Base-by-base conservation (phyloP, 2,888 invertebrate species). In the Pycnomerus fuliginosus region DNA sequence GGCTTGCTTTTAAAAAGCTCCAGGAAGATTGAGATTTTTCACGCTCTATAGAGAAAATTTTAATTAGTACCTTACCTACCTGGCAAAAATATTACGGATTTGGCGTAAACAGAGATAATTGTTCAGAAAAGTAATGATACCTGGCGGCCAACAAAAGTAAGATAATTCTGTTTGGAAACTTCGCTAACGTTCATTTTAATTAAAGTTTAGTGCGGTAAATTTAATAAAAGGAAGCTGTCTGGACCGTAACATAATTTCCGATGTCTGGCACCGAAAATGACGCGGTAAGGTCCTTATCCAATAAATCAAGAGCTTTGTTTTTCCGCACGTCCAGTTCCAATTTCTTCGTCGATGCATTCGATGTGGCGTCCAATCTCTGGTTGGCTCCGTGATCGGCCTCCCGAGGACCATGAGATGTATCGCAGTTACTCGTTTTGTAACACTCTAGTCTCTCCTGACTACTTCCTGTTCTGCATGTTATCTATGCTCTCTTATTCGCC, bases 281-380 rank as follows among this genome's bases (percentile, higher is more conserved):
- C 62, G 60, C 51, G 44, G 52, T 52, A 43, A 56, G 50, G 50
- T 54, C 50, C 56, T 55, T 52, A 52, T 54, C 57, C 58, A 58
- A 61, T 60, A 61, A 63, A 63, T 60, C 60, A 59, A 54, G 56
- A 48, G 58, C 60, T 61, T 61, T 60, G 63, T 66, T 67, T 67
- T 66, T 65, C 67, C 63, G 64, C 67, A 65, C 65, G 67, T 62
- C 64, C 60, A 60, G 55, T 61, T 63, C 61, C 63, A 63, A 63
- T 65, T 62, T 62, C 59, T 56, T 55, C 61, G 58, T 60, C 60
- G 60, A 61, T 64, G 61, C 60, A 58, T 59, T 58, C 59, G 56
- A n/a, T n/a, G n/a, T n/a, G 55, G 56, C 55, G 61, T 48, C 59
- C 62, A 63, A 63, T 64, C 62, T 64, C 57, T 46, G 59, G 56